These are phyloP conservation scores for Vulpes ferrilata DNA, from an alignment of 2,113 vertebrate genomes.

Conservation along the genomic window DNA sequence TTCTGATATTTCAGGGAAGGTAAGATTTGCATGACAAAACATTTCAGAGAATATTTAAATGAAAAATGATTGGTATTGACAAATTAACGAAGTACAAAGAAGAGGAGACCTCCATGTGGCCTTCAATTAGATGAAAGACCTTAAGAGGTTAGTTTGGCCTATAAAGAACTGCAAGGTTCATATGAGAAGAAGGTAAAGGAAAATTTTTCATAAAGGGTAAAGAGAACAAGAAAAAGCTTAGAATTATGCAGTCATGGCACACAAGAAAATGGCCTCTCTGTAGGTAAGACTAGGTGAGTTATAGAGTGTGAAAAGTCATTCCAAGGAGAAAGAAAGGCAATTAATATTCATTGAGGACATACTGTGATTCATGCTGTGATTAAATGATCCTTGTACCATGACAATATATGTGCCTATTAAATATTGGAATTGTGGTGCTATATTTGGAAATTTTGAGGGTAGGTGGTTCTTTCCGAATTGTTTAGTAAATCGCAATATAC, in stretches of 20 bases:
- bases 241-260: not conserved
- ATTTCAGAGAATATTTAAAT: slow-evolving; percentile 2
- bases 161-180: not conserved
- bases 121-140: not conserved
- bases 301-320: not conserved
- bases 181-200: not conserved
- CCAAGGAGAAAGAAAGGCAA: not conserved
- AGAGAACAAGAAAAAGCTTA: not conserved
- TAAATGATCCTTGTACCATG: not conserved
- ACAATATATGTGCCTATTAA: not conserved
- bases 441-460: not conserved
- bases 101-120: not conserved
- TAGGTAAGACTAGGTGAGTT: not conserved
- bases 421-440: not conserved
- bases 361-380: not conserved
- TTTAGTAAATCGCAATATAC: not conserved
- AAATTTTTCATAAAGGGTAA: not conserved
- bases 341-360: not conserved
- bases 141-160: not conserved
- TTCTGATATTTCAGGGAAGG: not conserved
- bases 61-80: not conserved
- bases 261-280: not conserved
- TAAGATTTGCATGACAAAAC: not conserved
- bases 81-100: not conserved
- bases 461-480: not conserved